Evolutionary conservation across 1,140 invertebrate species (phyloP).

Genomic region (Paracyclopina nana): DNA sequence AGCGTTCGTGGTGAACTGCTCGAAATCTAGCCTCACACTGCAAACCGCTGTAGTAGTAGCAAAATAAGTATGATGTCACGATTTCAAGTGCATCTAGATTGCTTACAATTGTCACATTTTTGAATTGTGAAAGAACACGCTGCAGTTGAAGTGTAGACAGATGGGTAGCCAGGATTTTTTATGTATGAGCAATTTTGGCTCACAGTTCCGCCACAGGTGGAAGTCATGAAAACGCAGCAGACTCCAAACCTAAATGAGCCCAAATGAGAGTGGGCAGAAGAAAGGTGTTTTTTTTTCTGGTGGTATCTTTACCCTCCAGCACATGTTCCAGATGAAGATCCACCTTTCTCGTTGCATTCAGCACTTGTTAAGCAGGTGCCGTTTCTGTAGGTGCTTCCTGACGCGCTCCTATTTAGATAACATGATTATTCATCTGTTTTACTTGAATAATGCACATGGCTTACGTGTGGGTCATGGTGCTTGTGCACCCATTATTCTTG

Average conservation of each 20-base stretch:
- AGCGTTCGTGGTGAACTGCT: background rate
- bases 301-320: conserved; percentile 9
- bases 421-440: background rate
- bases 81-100: background rate
- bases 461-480: background rate
- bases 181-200: conserved; percentile 10
- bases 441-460: too few species aligned
- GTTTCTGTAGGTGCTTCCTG: background rate
- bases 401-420: background rate
- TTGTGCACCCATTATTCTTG: background rate
- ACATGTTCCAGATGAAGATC: conserved; percentile 2
- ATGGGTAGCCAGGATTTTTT: conserved; percentile 8
- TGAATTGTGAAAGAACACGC: conserved; percentile 8
- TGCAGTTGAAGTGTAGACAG: background rate
- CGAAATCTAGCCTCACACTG: conserved; percentile 5
- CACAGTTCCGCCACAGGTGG: conserved; percentile 7
- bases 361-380: conserved; percentile 8
- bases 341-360: background rate
- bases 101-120: conserved; percentile 1
- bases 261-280: too few species aligned
- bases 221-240: conserved; percentile 23
- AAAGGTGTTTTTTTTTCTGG: too few species aligned
- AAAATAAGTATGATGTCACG: background rate
- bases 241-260: conserved; percentile 21
- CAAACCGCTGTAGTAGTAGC: background rate